phyloP scores from a whole-genome alignment of 1,140 invertebrate genomes.

The Lepidurus apus region DNA sequence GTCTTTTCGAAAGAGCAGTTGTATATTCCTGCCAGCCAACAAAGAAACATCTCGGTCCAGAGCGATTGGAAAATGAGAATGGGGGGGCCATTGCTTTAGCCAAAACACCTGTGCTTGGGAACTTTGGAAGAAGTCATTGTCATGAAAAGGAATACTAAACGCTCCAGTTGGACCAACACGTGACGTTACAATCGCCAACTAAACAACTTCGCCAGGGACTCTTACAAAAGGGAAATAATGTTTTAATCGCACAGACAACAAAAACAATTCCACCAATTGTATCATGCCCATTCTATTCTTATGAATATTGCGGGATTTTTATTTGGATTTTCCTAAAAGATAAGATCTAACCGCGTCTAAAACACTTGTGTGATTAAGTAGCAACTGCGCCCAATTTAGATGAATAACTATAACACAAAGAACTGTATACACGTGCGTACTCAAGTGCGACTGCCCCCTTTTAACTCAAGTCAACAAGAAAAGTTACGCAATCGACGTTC shows the following conservation, averaged over 20 bases:
- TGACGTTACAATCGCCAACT: neutral
- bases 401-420: too few relatives aligned
- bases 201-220: neutral
- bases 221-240: neutral
- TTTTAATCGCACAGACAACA: neutral
- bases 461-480: too few relatives aligned
- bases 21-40: neutral
- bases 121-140: neutral
- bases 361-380: too few relatives aligned
- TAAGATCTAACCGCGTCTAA: too few relatives aligned
- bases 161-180: constrained; percentile 9
- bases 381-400: too few relatives aligned
- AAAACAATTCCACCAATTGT: neutral
- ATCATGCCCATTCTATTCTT: neutral
- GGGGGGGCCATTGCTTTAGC: neutral
- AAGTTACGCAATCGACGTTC: too few relatives aligned
- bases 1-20: neutral
- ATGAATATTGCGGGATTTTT: too few relatives aligned
- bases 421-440: too few relatives aligned
- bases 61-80: neutral
- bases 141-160: neutral
- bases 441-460: too few relatives aligned
- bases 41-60: constrained; percentile 8
- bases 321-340: too few relatives aligned
- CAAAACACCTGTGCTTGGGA: constrained; percentile 13